Base-by-base conservation (phyloP, 2,113 vertebrate species). In the Puma concolor region DNA sequence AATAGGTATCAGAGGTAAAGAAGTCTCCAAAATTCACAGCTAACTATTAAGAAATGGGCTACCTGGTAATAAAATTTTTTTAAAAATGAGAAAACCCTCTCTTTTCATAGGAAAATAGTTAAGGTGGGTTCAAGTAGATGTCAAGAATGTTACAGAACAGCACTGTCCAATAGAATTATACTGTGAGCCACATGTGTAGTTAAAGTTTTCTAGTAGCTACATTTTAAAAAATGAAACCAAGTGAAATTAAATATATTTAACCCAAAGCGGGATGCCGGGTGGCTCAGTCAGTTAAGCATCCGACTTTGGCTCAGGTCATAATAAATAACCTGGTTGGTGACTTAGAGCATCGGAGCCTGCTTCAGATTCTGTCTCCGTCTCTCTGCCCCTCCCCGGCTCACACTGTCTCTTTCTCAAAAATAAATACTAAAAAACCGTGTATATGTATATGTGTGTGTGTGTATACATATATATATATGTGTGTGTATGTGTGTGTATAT, bases 381-480 rank as follows among this genome's bases (percentile, higher is more conserved):
- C 57, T 60, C 57, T 8, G 8, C 57, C 57, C 21, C 57, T 60
- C 57, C 57, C 21, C 57, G 21, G 57, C 57, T 60, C 57, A 60
- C 17, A 60, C 57, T 52, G 15, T 54, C 21, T 60, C 21, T 60
- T 60, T 60, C 57, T 60, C 2, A 60, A 9, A 60, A 2, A 23
- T 60, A 23, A 60, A 9, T 60, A 60, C 57, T 60, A 60, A 60
- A 60, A 9, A 23, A 44, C 44, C 8, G 7, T 44, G 44, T 44
- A 44, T 44, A 44, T 44, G 1, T 8, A 9, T 44, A 0, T 9
- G 7, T 44, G 44, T 44, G 7, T 44, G 44, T 44, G 7, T 44
- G 1, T 44, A 44, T 1, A 44, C 1, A 0, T 44, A 0, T 44
- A 1, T 44, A 0, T 44, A 0, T 44, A 0, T 44, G 0, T 44